Evolutionary conservation across 2,113 vertebrate species (phyloP).

Genomic region (Antigone vipio): DNA sequence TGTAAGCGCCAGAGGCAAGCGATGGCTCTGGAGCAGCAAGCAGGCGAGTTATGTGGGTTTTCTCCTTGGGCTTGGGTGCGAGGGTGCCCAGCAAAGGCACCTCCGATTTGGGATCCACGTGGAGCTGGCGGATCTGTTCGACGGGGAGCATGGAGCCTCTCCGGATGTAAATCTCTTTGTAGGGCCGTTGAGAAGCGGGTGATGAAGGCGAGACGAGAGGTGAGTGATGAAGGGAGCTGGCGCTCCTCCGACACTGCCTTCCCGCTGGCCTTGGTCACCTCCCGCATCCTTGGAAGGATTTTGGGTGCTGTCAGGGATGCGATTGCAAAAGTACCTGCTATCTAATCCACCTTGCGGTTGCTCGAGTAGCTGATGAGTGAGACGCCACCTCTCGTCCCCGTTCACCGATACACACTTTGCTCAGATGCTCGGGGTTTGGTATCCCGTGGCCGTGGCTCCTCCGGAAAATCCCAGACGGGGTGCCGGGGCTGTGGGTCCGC

Average conservation of each 20-base stretch:
- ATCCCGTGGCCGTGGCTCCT: rapidly evolving
- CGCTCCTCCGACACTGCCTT: rapidly evolving
- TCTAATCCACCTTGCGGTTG: neutral
- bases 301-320: neutral
- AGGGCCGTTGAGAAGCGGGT: neutral
- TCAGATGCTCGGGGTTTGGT: neutral
- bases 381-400: neutral
- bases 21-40: neutral
- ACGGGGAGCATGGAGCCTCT: neutral
- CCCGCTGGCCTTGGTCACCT: neutral
- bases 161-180: rapidly evolving
- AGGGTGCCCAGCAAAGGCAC: neutral
- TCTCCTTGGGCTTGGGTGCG: neutral
- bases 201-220: neutral
- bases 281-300: neutral
- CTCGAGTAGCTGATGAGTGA: neutral
- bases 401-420: rapidly evolving
- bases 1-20: conserved; percentile 64
- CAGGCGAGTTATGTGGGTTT: neutral
- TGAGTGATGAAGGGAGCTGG: neutral
- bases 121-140: rapidly evolving
- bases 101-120: rapidly evolving
- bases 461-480: rapidly evolving
- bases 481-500: rapidly evolving
- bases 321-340: neutral